Percentiles rank a stretch among this genome's conserved stretches.
These are phyloP conservation scores for Gracilinanus agilis DNA, from an alignment of 2,113 vertebrate species.

Conservation along the genomic window DNA sequence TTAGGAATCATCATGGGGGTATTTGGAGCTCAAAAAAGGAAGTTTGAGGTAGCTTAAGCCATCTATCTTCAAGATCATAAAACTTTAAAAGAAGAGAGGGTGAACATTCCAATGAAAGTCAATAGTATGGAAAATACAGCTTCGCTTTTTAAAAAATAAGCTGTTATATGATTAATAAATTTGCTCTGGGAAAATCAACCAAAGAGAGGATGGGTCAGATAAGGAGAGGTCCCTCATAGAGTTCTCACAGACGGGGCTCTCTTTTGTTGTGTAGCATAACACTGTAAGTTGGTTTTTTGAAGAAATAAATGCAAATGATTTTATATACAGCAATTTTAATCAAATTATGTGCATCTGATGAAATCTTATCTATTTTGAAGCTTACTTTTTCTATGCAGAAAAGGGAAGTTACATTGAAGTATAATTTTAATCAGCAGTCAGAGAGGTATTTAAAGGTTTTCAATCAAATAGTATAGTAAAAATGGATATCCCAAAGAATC, in stretches of 20 bases:
- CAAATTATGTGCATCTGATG: too few relatives aligned
- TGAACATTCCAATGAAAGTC: neutral
- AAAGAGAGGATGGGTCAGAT: neutral
- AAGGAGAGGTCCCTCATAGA: neutral
- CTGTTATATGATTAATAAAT: neutral
- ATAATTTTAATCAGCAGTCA: neutral
- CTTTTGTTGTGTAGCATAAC: too few relatives aligned
- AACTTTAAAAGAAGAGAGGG: neutral
- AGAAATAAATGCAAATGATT: too few relatives aligned
- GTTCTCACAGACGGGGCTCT: too few relatives aligned
- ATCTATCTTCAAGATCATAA: neutral
- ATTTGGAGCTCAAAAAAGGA: neutral
- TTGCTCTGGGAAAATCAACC: neutral
- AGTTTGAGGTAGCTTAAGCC: neutral
- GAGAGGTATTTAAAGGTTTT: neutral
- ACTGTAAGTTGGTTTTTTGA: too few relatives aligned
- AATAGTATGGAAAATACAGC: neutral
- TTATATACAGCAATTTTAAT: too few relatives aligned
- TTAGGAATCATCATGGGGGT: neutral
- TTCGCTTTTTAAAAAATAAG: neutral
- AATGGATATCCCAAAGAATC: neutral
- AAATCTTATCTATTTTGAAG: too few relatives aligned
- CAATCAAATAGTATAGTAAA: neutral
- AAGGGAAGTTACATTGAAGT: neutral
- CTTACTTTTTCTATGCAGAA: too few relatives aligned